These are phyloP conservation scores for Sparidentex hasta DNA, from an alignment of 2,797 vertebrate genomes.

Conservation along the genomic window DNA sequence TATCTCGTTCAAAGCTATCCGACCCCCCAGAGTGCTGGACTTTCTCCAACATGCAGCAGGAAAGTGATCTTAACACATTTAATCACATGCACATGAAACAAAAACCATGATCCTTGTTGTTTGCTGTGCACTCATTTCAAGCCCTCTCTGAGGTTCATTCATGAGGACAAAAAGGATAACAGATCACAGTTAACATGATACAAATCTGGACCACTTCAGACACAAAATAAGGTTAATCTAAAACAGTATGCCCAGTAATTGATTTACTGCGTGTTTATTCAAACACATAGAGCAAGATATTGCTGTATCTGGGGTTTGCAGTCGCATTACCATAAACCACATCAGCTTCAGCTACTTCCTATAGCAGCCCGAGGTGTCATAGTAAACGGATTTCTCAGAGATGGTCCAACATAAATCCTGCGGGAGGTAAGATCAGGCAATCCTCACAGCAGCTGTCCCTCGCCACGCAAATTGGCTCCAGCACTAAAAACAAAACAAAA, in stretches of 20 bases:
- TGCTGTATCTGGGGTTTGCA: slow-evolving; percentile 20
- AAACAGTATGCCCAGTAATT: not conserved
- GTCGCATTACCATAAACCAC: slow-evolving; percentile 55
- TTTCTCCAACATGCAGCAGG: slow-evolving; percentile 41
- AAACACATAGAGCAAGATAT: slow-evolving; percentile 32
- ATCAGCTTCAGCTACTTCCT: slow-evolving; percentile 45
- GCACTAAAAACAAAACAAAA: slow-evolving; percentile 71
- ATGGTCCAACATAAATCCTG: slow-evolving; percentile 67
- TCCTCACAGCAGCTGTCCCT: slow-evolving; percentile 57
- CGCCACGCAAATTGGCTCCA: slow-evolving; percentile 68
- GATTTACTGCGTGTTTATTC: slow-evolving; percentile 17
- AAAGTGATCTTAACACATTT: slow-evolving; percentile 45
- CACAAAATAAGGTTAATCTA: not conserved
- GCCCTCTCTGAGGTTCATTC: slow-evolving; percentile 11
- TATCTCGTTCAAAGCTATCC: slow-evolving; percentile 51
- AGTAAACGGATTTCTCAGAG: slow-evolving; percentile 73
- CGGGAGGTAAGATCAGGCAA: slow-evolving; percentile 57
- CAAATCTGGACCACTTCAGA: not conserved
- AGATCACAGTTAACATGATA: not conserved
- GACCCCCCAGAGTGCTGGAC: slow-evolving; percentile 41
- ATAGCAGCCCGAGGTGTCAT: slow-evolving; percentile 56
- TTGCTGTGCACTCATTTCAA: slow-evolving; percentile 1
- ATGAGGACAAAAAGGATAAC: not conserved
- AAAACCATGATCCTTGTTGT: slow-evolving; percentile 13
- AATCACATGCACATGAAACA: slow-evolving; percentile 17